These are phyloP conservation scores for Nomada flava DNA, from an alignment of 2,888 invertebrate genomes.

Conservation along the genomic window DNA sequence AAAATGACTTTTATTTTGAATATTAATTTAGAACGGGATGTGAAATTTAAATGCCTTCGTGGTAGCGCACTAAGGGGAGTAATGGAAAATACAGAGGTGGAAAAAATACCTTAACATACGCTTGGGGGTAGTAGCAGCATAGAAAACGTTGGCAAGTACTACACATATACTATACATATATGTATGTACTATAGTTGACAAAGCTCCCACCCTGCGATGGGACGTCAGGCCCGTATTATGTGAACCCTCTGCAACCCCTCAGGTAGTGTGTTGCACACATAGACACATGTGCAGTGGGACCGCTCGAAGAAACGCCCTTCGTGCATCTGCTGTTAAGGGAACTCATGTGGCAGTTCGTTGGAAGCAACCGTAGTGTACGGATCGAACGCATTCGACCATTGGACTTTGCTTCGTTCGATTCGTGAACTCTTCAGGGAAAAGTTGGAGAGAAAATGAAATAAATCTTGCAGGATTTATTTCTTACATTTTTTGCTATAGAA, in stretches of 20 bases:
- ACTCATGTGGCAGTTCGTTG: constrained; percentile 74
- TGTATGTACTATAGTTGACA: constrained; percentile 42
- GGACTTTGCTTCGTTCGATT: constrained; percentile 29
- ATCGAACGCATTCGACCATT: constrained; percentile 49
- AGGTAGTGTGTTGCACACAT: constrained; percentile 41
- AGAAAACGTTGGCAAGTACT: constrained; percentile 43
- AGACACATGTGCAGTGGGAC: constrained; percentile 38
- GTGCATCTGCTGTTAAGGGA: constrained; percentile 79
- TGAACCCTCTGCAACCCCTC: constrained; percentile 80
- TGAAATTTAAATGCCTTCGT: constrained; percentile 66
- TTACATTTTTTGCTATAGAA: not conserved
- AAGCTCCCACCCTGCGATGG: constrained; percentile 64
- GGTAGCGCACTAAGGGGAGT: constrained; percentile 2
- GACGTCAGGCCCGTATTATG: constrained; percentile 79
- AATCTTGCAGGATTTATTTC: not conserved
- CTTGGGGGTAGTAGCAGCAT: constrained; percentile 35
- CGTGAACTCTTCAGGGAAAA: constrained; percentile 1
- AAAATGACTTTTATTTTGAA: not conserved
- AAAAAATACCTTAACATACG: constrained; percentile 33
- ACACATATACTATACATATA: not conserved
- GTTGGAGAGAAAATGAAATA: not conserved
- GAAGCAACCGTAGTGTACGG: constrained; percentile 74
- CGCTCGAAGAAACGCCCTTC: constrained; percentile 74
- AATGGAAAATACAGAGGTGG: not conserved
- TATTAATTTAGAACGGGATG: constrained; percentile 42